Evolutionary conservation across 2,113 vertebrate genomes (phyloP).

Genomic region (Climacteris rufus): DNA sequence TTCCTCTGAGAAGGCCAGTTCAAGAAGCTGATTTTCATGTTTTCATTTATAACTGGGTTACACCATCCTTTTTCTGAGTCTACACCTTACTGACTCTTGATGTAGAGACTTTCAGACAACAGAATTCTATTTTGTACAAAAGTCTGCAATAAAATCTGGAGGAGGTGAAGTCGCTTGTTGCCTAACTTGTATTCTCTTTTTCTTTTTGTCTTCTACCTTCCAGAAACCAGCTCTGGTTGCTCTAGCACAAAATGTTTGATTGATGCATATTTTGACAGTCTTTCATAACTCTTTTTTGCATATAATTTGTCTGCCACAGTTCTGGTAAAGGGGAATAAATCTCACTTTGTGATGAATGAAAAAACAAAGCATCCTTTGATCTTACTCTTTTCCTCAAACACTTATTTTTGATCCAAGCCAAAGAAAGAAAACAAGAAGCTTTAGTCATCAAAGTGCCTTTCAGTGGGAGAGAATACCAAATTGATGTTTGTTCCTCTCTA

Average conservation of each 20-base stretch:
- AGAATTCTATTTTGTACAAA: neutral
- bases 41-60: neutral
- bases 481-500: neutral
- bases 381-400: neutral
- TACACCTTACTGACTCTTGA: neutral
- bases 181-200: neutral
- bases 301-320: neutral
- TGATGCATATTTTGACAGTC: neutral
- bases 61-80: neutral
- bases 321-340: neutral
- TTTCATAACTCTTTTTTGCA: constrained; percentile 1
- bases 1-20: neutral
- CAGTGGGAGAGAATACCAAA: neutral
- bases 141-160: neutral
- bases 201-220: neutral
- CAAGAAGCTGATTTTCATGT: neutral
- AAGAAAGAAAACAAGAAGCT: neutral
- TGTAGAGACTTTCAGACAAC: neutral
- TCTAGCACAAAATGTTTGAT: neutral
- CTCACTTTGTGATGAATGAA: neutral
- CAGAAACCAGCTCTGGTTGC: neutral
- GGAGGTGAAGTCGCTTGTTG: neutral
- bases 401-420: neutral
- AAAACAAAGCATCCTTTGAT: constrained; percentile 31
- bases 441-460: neutral